Evolutionary conservation across 2,888 invertebrate genomes (phyloP).

Genomic region (Eledona agricola): DNA sequence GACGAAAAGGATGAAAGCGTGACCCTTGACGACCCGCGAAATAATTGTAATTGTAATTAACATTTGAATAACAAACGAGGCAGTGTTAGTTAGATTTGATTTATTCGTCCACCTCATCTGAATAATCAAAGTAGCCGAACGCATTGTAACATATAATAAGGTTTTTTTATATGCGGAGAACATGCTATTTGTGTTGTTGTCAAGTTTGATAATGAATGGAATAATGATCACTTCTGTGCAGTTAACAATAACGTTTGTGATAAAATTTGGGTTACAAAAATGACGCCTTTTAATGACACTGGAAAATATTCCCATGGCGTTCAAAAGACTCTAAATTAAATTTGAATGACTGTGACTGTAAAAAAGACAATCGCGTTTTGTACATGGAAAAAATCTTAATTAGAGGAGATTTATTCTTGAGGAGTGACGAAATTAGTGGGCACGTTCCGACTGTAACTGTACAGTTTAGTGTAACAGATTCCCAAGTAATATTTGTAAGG

Average conservation of each 20-base stretch:
- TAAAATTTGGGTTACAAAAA: conserved; percentile 17
- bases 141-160: conserved; percentile 12
- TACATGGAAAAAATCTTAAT: conserved; percentile 22
- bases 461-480: conserved; percentile 27
- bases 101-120: conserved; percentile 14
- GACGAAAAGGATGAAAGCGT: too few species aligned
- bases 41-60: conserved; percentile 3
- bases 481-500: conserved; percentile 23
- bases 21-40: too few species aligned
- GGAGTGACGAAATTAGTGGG: conserved; percentile 26
- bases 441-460: conserved; percentile 29
- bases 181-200: conserved; percentile 18
- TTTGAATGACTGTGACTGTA: conserved; percentile 13
- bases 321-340: conserved; percentile 18
- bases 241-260: conserved; percentile 12
- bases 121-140: conserved; percentile 14
- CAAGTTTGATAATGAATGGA: conserved; percentile 20
- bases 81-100: conserved; percentile 16
- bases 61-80: conserved; percentile 2
- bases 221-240: conserved; percentile 17
- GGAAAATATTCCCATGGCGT: conserved; percentile 1
- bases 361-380: conserved; percentile 15
- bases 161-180: conserved; percentile 5
- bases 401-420: conserved; percentile 26
- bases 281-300: conserved; percentile 14